Evolutionary conservation across 92 coral and sea anemone genomes (phyloP), one percentile per base, ranked within the genome.

Genomic region (Siderastrea radians): DNA sequence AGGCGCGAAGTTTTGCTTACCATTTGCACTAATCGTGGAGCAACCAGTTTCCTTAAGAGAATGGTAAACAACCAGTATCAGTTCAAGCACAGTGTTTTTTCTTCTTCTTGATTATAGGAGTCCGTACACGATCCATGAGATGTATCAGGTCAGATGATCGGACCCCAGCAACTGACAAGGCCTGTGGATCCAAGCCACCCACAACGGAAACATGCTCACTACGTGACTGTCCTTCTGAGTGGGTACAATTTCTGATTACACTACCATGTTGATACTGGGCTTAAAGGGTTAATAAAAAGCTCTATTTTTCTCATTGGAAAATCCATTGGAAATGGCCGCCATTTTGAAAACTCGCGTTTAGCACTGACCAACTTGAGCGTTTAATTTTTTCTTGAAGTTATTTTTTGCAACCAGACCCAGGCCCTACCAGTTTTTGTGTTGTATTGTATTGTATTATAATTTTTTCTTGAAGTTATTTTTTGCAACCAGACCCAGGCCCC

Each of bases 131-230:
- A 3, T 45, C 38, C 2, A 51, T 77, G 7, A 45, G 82, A 45
- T 77, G 82, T 7, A 45, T 26, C 1, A 61, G n/a, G 17, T 59
- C 55, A 5, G 82, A 59, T 59, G 82, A 77, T 51, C 12, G 13
- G 14, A 44, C 82, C 43, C 82, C 82, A 6, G 82, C 69, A 19
- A 77, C 69, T 59, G 68, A 77, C 55, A 12, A 8, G 53, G 82
- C 82, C 38, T 77, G 82, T 53, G 78, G 6, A 19, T n/a, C 3
- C 61, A 53, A 38, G 5, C 78, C 78, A 19, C 63, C 16, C 5
- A n/a, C 14, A 26, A 12, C 17, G 16, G 48, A 74, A 53, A 26
- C 6, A 15, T 74, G 78, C 63, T 17, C 49, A 9, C n/a, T 6
- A 55, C 55, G 5, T 2, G 19, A 26, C 15, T 74, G 78, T 52